Conservation (phyloP, 2,888 invertebrate species). For the Atrina japonica region DNA sequence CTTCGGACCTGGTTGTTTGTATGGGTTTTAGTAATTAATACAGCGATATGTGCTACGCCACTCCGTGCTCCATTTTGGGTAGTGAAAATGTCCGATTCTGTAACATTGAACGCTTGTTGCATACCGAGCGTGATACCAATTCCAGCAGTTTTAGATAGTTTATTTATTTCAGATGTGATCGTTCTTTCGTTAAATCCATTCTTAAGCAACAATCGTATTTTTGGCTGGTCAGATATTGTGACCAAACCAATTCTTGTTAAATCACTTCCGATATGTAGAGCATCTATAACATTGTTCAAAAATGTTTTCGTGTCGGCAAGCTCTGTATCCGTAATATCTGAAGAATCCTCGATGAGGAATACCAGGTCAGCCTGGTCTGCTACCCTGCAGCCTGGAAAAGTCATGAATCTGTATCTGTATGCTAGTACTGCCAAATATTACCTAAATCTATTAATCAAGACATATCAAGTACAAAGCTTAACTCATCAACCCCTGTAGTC, state of each 20-base stretch:
- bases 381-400: slow-evolving; percentile 53
- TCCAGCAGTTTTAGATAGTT: neutral
- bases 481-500: too few relatives aligned
- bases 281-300: slow-evolving; percentile 72
- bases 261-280: slow-evolving; percentile 74
- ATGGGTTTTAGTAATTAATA: slow-evolving; percentile 60
- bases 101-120: slow-evolving; percentile 4
- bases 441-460: too few relatives aligned
- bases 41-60: slow-evolving; percentile 43
- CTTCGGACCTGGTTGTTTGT: slow-evolving; percentile 52
- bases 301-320: slow-evolving; percentile 74
- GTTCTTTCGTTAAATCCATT: slow-evolving; percentile 33
- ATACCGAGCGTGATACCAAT: neutral
- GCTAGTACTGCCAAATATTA: too few relatives aligned
- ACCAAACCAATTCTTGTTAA: slow-evolving; percentile 65
- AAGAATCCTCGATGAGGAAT: slow-evolving; percentile 79
- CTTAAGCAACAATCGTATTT: slow-evolving; percentile 47
- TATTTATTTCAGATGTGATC: slow-evolving; percentile 5
- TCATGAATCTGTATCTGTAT: too few relatives aligned
- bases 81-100: slow-evolving; percentile 17
- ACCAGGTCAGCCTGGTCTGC: slow-evolving; percentile 74
- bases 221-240: slow-evolving; percentile 39
- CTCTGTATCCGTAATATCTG: slow-evolving; percentile 73
- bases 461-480: too few relatives aligned
- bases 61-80: slow-evolving; percentile 35